A percentile compares a stretch with the other conserved stretches of the same genome.
Conservation (phyloP, 2,888 invertebrate genomes). For the Phyllotreta striolata region DNA sequence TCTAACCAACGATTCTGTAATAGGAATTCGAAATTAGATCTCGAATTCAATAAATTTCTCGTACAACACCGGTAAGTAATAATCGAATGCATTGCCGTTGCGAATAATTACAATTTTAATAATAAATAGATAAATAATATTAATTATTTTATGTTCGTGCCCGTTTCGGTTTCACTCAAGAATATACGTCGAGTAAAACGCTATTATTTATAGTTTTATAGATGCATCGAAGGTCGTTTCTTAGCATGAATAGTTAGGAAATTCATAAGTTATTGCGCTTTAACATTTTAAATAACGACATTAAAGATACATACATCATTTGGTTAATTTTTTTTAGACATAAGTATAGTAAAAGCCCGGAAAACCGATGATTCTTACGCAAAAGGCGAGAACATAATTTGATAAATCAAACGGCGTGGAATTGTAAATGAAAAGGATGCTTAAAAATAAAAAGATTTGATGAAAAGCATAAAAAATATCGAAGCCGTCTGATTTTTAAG, state of each 20-base stretch:
- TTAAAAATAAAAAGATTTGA: background rate
- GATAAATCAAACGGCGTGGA: constrained; percentile 4
- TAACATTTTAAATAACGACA: background rate
- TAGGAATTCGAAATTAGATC: too few relatives aligned
- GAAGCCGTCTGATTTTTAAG: background rate
- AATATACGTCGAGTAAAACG: background rate
- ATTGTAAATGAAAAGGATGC: background rate
- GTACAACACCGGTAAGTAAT: too few relatives aligned
- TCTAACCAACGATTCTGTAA: too few relatives aligned
- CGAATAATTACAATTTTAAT: background rate
- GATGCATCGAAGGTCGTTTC: constrained; percentile 6
- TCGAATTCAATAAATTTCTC: too few relatives aligned
- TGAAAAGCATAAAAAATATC: constrained; percentile 9
- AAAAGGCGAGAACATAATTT: constrained; percentile 6
- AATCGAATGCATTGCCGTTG: too few relatives aligned
- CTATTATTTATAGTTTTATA: constrained; percentile 4
- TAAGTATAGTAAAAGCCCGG: background rate
- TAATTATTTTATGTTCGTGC: constrained; percentile 4
- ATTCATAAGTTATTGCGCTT: constrained; percentile 1
- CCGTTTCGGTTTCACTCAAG: constrained; percentile 4
- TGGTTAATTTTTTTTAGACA: too few relatives aligned
- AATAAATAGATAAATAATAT: constrained; percentile 15
- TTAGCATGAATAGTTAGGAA: constrained; percentile 3
- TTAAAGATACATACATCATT: background rate
- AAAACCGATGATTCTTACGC: background rate